These are phyloP conservation scores for Drosophila bunnanda DNA, from an alignment of 2,888 invertebrate genomes.

Conservation along the genomic window DNA sequence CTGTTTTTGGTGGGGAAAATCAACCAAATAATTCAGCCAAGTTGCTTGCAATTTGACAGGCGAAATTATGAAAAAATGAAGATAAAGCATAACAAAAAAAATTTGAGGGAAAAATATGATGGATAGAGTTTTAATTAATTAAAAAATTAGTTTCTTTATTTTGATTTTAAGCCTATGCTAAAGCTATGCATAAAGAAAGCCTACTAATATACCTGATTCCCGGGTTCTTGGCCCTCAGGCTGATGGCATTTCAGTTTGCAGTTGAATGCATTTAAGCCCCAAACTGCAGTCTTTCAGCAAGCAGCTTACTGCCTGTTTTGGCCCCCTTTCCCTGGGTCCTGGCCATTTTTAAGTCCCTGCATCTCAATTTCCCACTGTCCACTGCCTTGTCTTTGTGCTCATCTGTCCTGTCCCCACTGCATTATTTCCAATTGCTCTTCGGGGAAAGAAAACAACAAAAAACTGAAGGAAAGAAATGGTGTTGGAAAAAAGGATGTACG, in stretches of 20 bases:
- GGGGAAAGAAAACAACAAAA: conserved; percentile 12
- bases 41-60: conserved; percentile 35
- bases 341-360: conserved; percentile 44
- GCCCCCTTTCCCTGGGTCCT: conserved; percentile 15
- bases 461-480: conserved; percentile 22
- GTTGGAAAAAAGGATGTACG: conserved; percentile 26
- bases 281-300: conserved; percentile 42
- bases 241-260: conserved; percentile 31
- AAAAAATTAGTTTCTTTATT: neutral
- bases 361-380: conserved; percentile 49
- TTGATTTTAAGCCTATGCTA: no score
- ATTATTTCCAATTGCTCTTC: conserved; percentile 54
- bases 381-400: conserved; percentile 44
- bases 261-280: conserved; percentile 44
- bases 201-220: conserved; percentile 30
- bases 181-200: neutral
- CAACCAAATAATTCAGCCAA: conserved; percentile 29
- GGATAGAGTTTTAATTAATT: conserved; percentile 1
- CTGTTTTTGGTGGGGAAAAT: conserved; percentile 23
- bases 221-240: neutral
- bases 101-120: neutral
- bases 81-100: neutral
- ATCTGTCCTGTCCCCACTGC: conserved; percentile 43
- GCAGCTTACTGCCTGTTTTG: conserved; percentile 38
- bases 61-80: conserved; percentile 26